Conservation (phyloP, 2,797 vertebrate genomes). For the Decapterus maruadsi region DNA sequence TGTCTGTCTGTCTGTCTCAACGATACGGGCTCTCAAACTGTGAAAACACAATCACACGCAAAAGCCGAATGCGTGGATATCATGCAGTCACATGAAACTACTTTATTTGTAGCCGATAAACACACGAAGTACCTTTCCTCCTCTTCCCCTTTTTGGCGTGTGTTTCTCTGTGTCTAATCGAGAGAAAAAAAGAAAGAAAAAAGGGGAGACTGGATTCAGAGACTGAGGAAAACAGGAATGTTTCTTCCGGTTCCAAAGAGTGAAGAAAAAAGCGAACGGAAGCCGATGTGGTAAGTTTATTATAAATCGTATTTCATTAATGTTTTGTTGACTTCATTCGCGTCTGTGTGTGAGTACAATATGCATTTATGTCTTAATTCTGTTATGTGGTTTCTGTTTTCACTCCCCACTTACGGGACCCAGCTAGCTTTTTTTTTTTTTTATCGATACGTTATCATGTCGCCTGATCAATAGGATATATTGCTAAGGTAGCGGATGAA, state of each 20-base stretch:
- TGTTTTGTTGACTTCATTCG: background rate
- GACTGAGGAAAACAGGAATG: slow-evolving; percentile 81
- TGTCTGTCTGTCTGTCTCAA: slow-evolving; percentile 43
- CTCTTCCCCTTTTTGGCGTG: slow-evolving; percentile 19
- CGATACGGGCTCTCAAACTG: slow-evolving; percentile 76
- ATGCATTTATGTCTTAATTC: background rate
- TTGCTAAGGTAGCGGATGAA: slow-evolving; percentile 51
- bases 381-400: background rate
- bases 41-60: slow-evolving; percentile 78
- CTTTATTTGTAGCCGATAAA: slow-evolving; percentile 53
- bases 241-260: slow-evolving; percentile 86
- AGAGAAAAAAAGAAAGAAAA: no score
- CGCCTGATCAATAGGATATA: slow-evolving; percentile 58
- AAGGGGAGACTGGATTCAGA: slow-evolving; percentile 49
- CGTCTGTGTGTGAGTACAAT: accelerated
- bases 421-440: background rate
- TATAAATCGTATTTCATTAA: slow-evolving; percentile 12
- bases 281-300: slow-evolving; percentile 84
- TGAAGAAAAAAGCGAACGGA: slow-evolving; percentile 81
- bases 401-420: background rate
- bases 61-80: slow-evolving; percentile 67
- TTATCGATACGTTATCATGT: slow-evolving; percentile 61
- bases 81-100: slow-evolving; percentile 75
- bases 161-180: slow-evolving; percentile 29
- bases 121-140: slow-evolving; percentile 28